Percentiles rank a stretch among this genome's conserved stretches.
Conservation (phyloP, 1,140 invertebrate genomes). For the Drosophila kohkoa region DNA sequence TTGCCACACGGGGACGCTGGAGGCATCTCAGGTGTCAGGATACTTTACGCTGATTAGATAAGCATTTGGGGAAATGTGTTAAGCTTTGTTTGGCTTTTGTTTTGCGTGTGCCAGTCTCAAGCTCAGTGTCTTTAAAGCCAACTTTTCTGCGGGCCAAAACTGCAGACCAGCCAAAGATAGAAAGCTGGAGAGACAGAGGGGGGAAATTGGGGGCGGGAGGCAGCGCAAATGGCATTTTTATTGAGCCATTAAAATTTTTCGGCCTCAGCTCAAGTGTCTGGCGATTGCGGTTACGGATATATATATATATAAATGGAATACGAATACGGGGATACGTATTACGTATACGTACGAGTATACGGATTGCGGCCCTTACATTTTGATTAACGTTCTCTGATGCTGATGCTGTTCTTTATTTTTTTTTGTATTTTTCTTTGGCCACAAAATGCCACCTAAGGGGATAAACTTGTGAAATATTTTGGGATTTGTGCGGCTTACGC, state of each 20-base stretch:
- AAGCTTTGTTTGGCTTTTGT: conserved; percentile 82
- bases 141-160: conserved; percentile 58
- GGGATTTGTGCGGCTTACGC: conserved; percentile 79
- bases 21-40: conserved; percentile 77
- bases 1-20: not conserved
- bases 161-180: not conserved
- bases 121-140: conserved; percentile 63
- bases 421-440: conserved; percentile 42
- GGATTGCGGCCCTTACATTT: conserved; percentile 63
- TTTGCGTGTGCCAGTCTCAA: conserved; percentile 34
- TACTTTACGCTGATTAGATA: conserved; percentile 82
- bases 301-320: conserved; percentile 16
- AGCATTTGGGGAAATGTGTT: conserved; percentile 82
- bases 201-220: not conserved
- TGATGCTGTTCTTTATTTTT: conserved; percentile 40
- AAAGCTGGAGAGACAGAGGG: not conserved
- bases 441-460: conserved; percentile 80
- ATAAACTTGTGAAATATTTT: conserved; percentile 84
- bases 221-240: conserved; percentile 82
- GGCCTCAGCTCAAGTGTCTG: conserved; percentile 56
- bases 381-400: conserved; percentile 72
- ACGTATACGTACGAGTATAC: conserved; percentile 23
- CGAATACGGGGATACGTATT: conserved; percentile 23
- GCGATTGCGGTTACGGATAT: conserved; percentile 24
- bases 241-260: conserved; percentile 83